A percentile compares a stretch with the other conserved stretches of the same genome.
Evolutionary conservation across 2,797 vertebrate genomes (phyloP).

Genomic region (Sebastolobus alascanus): DNA sequence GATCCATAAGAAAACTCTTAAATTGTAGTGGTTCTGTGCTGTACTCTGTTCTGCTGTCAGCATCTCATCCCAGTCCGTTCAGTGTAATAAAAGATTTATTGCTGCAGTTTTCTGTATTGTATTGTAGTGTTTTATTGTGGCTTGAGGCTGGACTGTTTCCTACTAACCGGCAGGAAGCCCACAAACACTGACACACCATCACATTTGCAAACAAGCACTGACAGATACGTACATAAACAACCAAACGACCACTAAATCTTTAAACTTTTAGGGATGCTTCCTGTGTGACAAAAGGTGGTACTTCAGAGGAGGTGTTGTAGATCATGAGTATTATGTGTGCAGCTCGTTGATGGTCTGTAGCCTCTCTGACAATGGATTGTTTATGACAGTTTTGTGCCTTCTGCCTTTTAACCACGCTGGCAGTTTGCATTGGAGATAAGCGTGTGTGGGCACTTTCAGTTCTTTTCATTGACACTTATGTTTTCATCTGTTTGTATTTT

Average conservation of each 20-base stretch:
- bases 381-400: neutral
- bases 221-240: neutral
- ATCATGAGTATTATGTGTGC: too few species aligned
- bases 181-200: neutral
- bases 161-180: neutral
- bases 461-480: neutral
- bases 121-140: neutral
- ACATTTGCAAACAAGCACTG: neutral
- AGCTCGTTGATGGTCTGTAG: neutral
- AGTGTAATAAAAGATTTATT: neutral
- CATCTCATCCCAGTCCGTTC: neutral
- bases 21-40: neutral
- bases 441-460: neutral
- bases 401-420: neutral
- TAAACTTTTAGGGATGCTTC: neutral
- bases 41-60: neutral
- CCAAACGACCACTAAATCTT: neutral
- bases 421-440: neutral
- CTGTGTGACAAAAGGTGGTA: neutral
- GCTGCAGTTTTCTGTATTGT: neutral
- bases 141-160: neutral
- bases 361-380: neutral
- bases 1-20: neutral
- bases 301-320: neutral
- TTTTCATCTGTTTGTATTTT: neutral